Evolutionary conservation across 2,888 invertebrate species (phyloP).

Genomic region (Agrilus cyanescens): DNA sequence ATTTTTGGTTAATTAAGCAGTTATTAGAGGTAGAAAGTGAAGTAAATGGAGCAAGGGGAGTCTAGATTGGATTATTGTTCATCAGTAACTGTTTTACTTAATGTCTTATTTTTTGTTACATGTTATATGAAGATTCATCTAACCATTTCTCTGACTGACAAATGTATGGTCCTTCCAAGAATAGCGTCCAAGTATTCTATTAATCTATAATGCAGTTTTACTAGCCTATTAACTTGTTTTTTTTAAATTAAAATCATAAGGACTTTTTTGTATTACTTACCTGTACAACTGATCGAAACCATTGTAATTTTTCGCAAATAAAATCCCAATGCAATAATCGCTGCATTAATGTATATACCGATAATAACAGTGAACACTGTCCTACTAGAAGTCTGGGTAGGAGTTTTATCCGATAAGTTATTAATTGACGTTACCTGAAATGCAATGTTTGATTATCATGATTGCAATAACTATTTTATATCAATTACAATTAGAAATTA

Average conservation of each 20-base stretch:
- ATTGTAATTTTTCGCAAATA: constrained; percentile 20
- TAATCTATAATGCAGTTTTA: too few species aligned
- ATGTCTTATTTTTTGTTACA: too few species aligned
- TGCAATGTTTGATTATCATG: background rate
- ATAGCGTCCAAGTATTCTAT: too few species aligned
- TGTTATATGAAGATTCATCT: too few species aligned
- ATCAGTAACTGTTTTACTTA: too few species aligned
- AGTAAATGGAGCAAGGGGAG: too few species aligned
- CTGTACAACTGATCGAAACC: constrained; percentile 23
- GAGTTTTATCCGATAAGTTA: constrained; percentile 25
- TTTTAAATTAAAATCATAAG: constrained; percentile 5
- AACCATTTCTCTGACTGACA: too few species aligned
- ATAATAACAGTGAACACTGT: constrained; percentile 23
- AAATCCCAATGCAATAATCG: constrained; percentile 22
- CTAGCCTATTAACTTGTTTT: too few species aligned
- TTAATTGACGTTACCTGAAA: constrained; percentile 29
- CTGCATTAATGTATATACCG: constrained; percentile 21
- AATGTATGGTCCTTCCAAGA: too few species aligned
- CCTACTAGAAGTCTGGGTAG: constrained; percentile 24
- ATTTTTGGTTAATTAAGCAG: too few species aligned
- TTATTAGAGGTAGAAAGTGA: too few species aligned
- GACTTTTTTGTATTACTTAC: constrained; percentile 17
- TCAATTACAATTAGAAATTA: background rate
- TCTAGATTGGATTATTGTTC: too few species aligned
- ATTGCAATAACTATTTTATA: background rate